Evolutionary conservation across 2,888 invertebrate species (phyloP).

Genomic region (Himalopsyche anomala): DNA sequence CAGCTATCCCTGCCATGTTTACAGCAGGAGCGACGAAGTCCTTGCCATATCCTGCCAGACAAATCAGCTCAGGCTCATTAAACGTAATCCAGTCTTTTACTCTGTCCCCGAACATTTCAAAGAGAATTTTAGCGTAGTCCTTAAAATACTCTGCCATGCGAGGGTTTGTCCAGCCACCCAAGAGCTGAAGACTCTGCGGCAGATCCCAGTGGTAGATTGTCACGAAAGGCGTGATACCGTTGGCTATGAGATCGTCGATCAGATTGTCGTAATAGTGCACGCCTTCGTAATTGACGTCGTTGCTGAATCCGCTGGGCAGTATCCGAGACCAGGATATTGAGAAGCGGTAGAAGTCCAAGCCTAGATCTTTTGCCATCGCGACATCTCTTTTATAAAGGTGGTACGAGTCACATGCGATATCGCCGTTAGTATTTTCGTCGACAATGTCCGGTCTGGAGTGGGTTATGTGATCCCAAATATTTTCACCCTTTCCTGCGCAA

Average conservation of each 20-base stretch:
- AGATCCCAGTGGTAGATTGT: conserved; percentile 84
- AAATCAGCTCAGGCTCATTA: conserved; percentile 79
- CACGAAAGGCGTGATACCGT: conserved; percentile 78
- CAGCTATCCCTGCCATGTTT: conserved; percentile 75
- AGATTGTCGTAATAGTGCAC: conserved; percentile 80
- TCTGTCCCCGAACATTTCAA: conserved; percentile 74
- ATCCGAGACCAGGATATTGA: conserved; percentile 83
- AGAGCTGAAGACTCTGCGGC: conserved; percentile 77
- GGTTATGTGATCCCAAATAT: conserved; percentile 83
- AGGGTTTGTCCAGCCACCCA: conserved; percentile 81
- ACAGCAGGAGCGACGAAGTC: conserved; percentile 76
- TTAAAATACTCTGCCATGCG: conserved; percentile 78
- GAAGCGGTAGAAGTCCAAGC: conserved; percentile 78
- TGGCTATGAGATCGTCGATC: conserved; percentile 75
- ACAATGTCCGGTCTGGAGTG: conserved; percentile 76
- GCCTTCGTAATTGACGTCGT: conserved; percentile 72
- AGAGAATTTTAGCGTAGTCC: conserved; percentile 78
- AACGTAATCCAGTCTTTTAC: conserved; percentile 80
- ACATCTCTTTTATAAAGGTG: conserved; percentile 80
- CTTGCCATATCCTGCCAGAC: conserved; percentile 75
- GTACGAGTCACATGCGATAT: conserved; percentile 82
- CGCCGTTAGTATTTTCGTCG: conserved; percentile 77
- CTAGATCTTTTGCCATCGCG: conserved; percentile 75
- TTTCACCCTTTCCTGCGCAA: conserved; percentile 78
- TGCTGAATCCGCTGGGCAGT: conserved; percentile 78